Percentiles rank a stretch among this genome's conserved stretches.
Evolutionary conservation across 2,888 invertebrate species (phyloP).

Genomic region (Trachelus tabidus): DNA sequence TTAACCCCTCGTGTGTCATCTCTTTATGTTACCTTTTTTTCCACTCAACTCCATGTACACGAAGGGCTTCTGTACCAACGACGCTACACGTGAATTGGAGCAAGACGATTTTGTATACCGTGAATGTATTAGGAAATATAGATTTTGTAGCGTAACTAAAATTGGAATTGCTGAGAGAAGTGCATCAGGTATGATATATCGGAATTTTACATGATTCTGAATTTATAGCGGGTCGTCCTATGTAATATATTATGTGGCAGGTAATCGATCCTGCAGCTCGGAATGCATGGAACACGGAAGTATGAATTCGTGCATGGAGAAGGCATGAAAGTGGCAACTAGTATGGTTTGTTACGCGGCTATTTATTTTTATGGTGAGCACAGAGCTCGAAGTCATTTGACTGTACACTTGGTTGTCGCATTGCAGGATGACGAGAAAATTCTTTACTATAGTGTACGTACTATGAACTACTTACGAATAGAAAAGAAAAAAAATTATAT

Average conservation of each 20-base stretch:
- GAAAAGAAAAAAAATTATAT: neutral
- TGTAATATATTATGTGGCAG: neutral
- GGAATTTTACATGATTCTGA: neutral
- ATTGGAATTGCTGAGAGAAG: neutral
- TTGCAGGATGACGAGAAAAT: slow-evolving; percentile 30
- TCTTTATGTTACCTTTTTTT: neutral
- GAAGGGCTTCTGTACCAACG: neutral
- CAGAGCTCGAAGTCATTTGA: neutral
- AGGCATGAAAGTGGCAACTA: neutral
- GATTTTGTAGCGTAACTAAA: neutral
- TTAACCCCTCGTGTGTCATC: neutral
- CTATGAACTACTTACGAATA: neutral
- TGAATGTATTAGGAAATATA: neutral
- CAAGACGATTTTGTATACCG: neutral
- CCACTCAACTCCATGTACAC: neutral
- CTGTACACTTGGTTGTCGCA: slow-evolving; percentile 30
- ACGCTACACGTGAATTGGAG: neutral
- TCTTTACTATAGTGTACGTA: neutral
- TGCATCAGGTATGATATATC: neutral
- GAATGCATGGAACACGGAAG: neutral
- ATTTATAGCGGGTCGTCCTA: neutral
- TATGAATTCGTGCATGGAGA: neutral
- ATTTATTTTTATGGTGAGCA: neutral
- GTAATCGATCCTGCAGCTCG: neutral
- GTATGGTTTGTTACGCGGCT: neutral